Evolutionary conservation across 2,113 vertebrate species (phyloP), one percentile per base, ranked within the genome.

Genomic region (Herpailurus yagouaroundi): DNA sequence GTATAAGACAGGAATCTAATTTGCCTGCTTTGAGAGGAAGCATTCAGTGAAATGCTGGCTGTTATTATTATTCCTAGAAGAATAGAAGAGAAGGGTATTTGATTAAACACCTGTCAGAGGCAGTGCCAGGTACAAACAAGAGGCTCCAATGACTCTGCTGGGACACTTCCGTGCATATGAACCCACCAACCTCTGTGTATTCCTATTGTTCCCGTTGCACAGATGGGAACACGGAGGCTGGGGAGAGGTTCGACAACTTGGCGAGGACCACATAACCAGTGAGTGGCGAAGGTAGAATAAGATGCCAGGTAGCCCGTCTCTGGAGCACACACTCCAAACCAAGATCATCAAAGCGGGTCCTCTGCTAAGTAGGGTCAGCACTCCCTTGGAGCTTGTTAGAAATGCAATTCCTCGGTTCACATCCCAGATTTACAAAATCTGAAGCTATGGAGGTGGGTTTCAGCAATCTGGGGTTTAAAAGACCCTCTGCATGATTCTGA

Each of bases 231-330:
- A 36, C 63, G 12, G 74, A 94, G 84, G 74, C 36, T 25, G 36
- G 31, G 74, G 31, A 57, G 63, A 12, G 31, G 4, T 45, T 73
- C n/a, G 31, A n/a, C 68, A 60, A 19, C 41, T 55, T 74, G 52
- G 13, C 7, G 7, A 31, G 60, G 55, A 29, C 36, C 73, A 19
- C 1, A 0, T n/a, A 12, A 48, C 50, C 74, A 21, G 12, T 1
- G n/a, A 33, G 19, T 16, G 29, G 57, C 41, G 23, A 55, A 68
- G 77, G 18, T 36, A 68, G 89, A 36, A 14, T 8, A 25, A 33
- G 89, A 31, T 48, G 27, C 10, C 50, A 31, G 64, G 36, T 52
- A 15, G 21, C 31, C 25, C 1, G 31, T 4, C 45, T 71, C 29
- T 5, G 38, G 71, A 3, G 18, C 38, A 33, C 25, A 8, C 5